A percentile compares a stretch with the other conserved stretches of the same genome.
phyloP scores from a whole-genome alignment of 2,113 vertebrate genomes.

The Osmerus eperlanus region DNA sequence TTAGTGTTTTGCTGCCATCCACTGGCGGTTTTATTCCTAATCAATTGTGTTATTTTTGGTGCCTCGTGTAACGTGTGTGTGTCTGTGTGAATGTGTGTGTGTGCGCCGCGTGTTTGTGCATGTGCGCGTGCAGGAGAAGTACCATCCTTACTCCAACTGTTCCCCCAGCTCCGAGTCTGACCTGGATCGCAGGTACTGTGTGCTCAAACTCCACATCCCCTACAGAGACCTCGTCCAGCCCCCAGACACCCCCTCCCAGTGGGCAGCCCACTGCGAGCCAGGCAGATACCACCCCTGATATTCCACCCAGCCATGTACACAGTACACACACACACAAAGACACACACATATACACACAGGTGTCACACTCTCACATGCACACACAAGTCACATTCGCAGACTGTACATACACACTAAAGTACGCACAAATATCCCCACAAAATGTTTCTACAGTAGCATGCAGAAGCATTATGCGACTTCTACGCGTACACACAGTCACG shows the following conservation, averaged over 20 bases:
- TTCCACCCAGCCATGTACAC: not conserved
- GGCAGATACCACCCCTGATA: slow-evolving; percentile 30
- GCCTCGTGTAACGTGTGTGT: not conserved
- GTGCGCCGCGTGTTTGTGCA: slow-evolving; percentile 10
- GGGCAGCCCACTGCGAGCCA: slow-evolving; percentile 66
- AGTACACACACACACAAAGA: not conserved
- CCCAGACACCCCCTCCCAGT: slow-evolving; percentile 57
- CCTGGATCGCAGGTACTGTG: slow-evolving; percentile 88
- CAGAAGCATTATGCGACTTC: too few relatives aligned
- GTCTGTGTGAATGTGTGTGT: slow-evolving; percentile 17
- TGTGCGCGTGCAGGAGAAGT: slow-evolving; percentile 76
- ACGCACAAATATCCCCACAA: not conserved
- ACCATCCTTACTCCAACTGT: slow-evolving; percentile 78
- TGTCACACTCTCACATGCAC: not conserved
- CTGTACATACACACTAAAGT: not conserved
- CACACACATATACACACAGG: slow-evolving; percentile 2
- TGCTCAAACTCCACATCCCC: slow-evolving; percentile 74
- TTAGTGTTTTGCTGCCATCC: slow-evolving; percentile 54
- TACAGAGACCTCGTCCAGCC: slow-evolving; percentile 70
- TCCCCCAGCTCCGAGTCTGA: slow-evolving; percentile 82
- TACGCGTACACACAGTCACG: slow-evolving; percentile 2
- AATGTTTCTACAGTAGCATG: too few relatives aligned
- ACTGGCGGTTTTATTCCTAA: slow-evolving; percentile 23
- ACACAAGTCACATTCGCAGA: not conserved
- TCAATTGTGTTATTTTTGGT: not conserved